A percentile compares a stretch with the other conserved stretches of the same genome.
These are phyloP conservation scores for Pseudonaja textilis DNA, from an alignment of 2,113 vertebrate genomes.

Conservation along the genomic window DNA sequence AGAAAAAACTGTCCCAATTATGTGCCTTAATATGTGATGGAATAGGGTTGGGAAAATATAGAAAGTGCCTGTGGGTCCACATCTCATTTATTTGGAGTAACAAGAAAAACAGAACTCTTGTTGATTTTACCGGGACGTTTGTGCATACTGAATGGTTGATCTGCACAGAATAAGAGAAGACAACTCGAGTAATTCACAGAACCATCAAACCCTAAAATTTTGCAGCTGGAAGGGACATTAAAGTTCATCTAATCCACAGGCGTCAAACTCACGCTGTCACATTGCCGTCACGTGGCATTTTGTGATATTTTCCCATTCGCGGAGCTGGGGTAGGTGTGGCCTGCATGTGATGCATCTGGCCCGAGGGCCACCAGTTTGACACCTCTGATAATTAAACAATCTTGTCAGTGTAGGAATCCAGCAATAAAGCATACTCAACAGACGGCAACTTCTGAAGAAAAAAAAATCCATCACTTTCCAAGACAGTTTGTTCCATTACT, in stretches of 20 bases:
- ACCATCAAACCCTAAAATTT: neutral
- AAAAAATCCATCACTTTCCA: neutral
- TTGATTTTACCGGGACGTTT: neutral
- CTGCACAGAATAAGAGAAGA: neutral
- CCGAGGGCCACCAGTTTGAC: too few relatives aligned
- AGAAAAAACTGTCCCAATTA: neutral
- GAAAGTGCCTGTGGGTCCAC: neutral
- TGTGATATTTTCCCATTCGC: too few relatives aligned
- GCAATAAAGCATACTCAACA: neutral
- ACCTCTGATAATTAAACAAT: neutral
- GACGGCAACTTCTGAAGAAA: neutral
- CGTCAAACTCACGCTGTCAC: too few relatives aligned
- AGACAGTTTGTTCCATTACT: neutral
- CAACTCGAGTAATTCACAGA: neutral
- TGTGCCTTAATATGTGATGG: neutral
- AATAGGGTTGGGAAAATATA: neutral
- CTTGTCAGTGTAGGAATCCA: neutral
- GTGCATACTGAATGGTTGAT: neutral
- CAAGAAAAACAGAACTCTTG: neutral
- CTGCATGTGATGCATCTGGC: too few relatives aligned
- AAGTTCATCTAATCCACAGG: neutral
- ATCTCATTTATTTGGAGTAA: neutral
- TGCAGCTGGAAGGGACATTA: neutral
- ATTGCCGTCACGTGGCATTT: too few relatives aligned
- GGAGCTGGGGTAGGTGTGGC: too few relatives aligned